Evolutionary conservation across 2,113 vertebrate genomes (phyloP).

Genomic region (Rhynchopsitta pachyrhyncha): DNA sequence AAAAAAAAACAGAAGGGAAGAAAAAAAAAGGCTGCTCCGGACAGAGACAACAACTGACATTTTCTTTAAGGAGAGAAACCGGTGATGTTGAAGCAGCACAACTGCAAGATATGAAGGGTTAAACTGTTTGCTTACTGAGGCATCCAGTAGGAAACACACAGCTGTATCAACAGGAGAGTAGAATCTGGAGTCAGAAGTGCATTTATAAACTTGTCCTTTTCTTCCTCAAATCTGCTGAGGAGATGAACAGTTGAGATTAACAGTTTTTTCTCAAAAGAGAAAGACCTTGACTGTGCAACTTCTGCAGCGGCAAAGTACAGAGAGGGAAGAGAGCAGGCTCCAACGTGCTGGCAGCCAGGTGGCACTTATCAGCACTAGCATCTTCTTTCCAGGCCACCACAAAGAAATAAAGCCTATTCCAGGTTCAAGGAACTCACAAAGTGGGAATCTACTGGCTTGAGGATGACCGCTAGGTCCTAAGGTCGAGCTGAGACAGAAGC

Average conservation of each 20-base stretch:
- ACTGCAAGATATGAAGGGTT: neutral
- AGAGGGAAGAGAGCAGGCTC: neutral
- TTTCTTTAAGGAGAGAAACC: neutral
- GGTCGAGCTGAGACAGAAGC: neutral
- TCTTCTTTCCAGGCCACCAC: neutral
- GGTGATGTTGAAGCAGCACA: neutral
- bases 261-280: neutral
- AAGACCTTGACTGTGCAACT: neutral
- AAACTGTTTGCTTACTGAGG: neutral
- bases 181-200: constrained; percentile 1
- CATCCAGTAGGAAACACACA: neutral
- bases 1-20: neutral
- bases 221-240: neutral
- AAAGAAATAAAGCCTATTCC: neutral
- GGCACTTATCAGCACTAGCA: neutral
- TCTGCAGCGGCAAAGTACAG: neutral
- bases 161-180: constrained; percentile 55
- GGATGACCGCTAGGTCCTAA: neutral
- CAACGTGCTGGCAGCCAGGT: neutral
- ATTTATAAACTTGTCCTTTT: constrained; percentile 16
- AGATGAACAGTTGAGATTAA: neutral
- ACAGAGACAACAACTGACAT: neutral
- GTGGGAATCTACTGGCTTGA: neutral
- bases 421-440: neutral
- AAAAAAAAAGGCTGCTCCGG: neutral